phyloP scores from a whole-genome alignment of 2,888 invertebrate species.

The Ferrisia virgata region DNA sequence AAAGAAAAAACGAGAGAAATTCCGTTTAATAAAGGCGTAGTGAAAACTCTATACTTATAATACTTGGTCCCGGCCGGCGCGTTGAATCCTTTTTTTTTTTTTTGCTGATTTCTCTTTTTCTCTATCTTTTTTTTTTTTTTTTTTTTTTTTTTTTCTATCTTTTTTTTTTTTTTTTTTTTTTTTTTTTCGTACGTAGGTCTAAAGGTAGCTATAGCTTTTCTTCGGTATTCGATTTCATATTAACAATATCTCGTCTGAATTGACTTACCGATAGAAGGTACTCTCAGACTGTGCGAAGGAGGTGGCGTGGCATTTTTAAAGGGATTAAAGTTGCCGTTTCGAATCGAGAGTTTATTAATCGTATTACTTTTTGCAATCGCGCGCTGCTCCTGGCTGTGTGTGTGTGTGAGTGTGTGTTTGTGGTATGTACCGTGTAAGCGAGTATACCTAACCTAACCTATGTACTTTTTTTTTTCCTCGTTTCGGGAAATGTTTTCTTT shows the following conservation, averaged over 20 bases:
- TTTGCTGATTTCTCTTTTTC: neutral
- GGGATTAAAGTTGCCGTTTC: neutral
- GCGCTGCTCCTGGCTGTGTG: no score
- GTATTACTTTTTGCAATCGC: constrained; percentile 1
- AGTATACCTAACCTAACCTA: no score
- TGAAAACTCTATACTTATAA: no score
- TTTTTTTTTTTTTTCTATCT: neutral
- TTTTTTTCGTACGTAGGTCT: neutral
- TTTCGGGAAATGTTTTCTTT: constrained; percentile 15
- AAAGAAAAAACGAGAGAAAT: neutral
- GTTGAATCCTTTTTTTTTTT: neutral
- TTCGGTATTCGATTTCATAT: constrained; percentile 29
- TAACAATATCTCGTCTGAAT: constrained; percentile 12
- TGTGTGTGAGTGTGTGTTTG: no score
- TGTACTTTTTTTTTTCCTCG: neutral
- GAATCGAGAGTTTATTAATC: constrained; percentile 25
- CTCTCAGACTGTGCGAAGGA: neutral
- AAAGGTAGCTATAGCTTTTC: no score
- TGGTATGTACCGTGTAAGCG: no score
- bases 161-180: neutral
- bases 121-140: neutral
- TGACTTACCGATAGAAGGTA: neutral
- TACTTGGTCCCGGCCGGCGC: neutral
- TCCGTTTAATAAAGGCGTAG: neutral
- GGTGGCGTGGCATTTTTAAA: neutral